Base-by-base conservation (phyloP, 2,797 vertebrate species). In the Lepilemur septentrionalis region DNA sequence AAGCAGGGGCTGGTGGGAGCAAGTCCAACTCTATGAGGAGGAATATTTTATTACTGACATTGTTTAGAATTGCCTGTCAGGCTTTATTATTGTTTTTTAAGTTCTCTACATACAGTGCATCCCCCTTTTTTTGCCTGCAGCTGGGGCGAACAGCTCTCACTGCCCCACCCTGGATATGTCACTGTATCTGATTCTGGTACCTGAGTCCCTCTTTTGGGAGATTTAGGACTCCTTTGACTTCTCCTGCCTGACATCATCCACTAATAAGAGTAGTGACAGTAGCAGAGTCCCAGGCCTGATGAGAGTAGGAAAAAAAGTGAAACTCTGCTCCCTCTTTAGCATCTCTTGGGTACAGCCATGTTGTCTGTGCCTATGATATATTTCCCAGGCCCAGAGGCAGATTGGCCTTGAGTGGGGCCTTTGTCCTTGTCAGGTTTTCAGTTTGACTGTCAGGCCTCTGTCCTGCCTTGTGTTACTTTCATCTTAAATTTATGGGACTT, bases 221-320 rank as follows among this genome's bases (percentile, higher is more conserved):
- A 81, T 89, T 78, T 25, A 78, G 41, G 48, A 94, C 43, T 88
- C 67, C 20, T 89, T 91, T 96, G 76, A 81, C 30, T 92, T 94
- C 32, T 35, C 50, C 22, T 75, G 23, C 65, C 50, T 94, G 55
- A 43, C 35, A 83, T 90, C 48, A 87, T 59, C 65, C 50, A 70
- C 75, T 86, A 72, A 75, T 43, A 76, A 89, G 30, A 59, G 6
- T 52, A 69, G 25, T 89, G 30, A 94, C 32, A 8, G 23, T 63
- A 90, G 12, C 79, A 95, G 55, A 90, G 78, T 84, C 50, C 41
- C 50, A 84, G 43, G 41, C 61, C 12, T 92, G 15, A 61, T 63
- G 2, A 87, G 28, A 50, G 20, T 32, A 1, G 55, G 3, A 32
- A 75, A 89, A 50, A 93, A 55, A 61, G 28, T 80, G 57, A 92